Percentiles rank a stretch among this genome's conserved stretches.
These are phyloP conservation scores for Turdus rufiventris DNA, from an alignment of 2,113 vertebrate species.

Conservation along the genomic window DNA sequence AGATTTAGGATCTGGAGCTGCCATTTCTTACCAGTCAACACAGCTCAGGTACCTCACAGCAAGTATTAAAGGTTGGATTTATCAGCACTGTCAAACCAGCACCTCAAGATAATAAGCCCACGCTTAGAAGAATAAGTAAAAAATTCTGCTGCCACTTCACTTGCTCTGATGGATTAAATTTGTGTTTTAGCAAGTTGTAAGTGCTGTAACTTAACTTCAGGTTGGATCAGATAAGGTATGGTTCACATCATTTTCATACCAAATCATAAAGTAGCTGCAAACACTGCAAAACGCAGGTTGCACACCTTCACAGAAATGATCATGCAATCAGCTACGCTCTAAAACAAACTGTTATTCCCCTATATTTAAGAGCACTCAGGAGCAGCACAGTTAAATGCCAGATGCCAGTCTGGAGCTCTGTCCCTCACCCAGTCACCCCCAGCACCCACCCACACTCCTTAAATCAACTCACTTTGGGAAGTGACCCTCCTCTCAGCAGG, in stretches of 20 bases:
- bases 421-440: not conserved
- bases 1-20: not conserved
- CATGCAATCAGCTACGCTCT: not conserved
- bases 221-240: not conserved
- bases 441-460: not conserved
- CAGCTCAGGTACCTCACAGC: rapidly evolving
- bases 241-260: not conserved
- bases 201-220: not conserved
- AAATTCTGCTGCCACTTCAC: not conserved
- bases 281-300: not conserved
- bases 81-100: not conserved
- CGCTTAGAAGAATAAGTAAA: not conserved
- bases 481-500: not conserved
- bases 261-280: not conserved
- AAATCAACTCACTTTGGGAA: rapidly evolving
- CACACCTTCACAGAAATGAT: not conserved
- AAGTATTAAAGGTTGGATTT: not conserved
- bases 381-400: not conserved
- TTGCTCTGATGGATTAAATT: not conserved
- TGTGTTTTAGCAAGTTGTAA: not conserved
- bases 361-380: too few species aligned
- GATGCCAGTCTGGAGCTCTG: not conserved
- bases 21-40: not conserved
- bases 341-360: not conserved
- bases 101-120: not conserved